Evolutionary conservation across 2,113 vertebrate species (phyloP), one percentile per base, ranked within the genome.

Genomic region (Semicossyphus pulcher): DNA sequence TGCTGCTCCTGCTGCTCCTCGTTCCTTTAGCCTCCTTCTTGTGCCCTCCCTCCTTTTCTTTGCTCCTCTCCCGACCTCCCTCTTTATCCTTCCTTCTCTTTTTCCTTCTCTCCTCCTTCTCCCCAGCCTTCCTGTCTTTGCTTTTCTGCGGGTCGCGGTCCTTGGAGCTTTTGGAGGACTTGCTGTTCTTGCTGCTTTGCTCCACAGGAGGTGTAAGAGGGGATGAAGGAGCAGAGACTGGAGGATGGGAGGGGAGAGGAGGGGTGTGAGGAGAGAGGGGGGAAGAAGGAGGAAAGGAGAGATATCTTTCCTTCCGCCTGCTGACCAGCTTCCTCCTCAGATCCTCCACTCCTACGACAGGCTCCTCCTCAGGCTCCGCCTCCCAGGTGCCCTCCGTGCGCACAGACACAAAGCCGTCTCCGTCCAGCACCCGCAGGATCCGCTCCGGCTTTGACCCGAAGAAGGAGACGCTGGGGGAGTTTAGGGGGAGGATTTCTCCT

Each of bases 291-390:
- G 89, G 92, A 65, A 91, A 90, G 15, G 91, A 86, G 44, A 92
- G 91, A 45, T 94, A 96, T 14, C 95, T 92, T 56, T 95, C 95
- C 9, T 96, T 95, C 1, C 95, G 89, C 32, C 95, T 92, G 23
- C 91, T 97, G 29, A 96, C 94, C 58, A 97, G 93, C 74, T 98
- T 97, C 21, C 95, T 91, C 11, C 96, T 94, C 23, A 97, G 76
- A 74, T 97, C 96, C 66, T 95, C 93, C 18, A 94, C 80, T 0
- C 88, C 92, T 0, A 95, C 93, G 23, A 81, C 70, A 8, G 85
- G 86, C 57, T 90, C 92, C 1, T 90, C 84, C 31, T 87, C 82
- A 0, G 74, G 57, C 32, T 86, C 81, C 0, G 36, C 87, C 70
- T 94, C 93, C 72, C 96, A 95, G 91, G 90, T 14, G 71, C 93